phyloP scores from a whole-genome alignment of 2,888 invertebrate species.

The Odiellus spinosus region DNA sequence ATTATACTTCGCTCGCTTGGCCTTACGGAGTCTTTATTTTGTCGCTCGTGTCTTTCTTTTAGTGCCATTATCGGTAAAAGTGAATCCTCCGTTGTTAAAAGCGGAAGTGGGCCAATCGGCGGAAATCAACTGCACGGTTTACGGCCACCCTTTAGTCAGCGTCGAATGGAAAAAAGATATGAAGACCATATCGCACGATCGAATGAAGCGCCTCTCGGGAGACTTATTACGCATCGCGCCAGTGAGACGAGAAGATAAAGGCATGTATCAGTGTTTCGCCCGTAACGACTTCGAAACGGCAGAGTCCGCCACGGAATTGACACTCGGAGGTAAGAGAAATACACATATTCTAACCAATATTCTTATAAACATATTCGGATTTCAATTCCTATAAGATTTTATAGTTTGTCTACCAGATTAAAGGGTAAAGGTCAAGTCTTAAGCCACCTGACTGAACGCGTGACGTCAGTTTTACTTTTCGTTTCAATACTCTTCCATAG shows the following conservation, averaged over 20 bases:
- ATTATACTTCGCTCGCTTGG: no score
- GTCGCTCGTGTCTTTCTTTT: not conserved
- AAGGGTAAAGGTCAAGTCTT: no score
- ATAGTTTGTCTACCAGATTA: no score
- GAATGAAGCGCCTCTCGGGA: not conserved
- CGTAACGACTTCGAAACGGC: constrained; percentile 18
- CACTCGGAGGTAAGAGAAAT: constrained; percentile 9
- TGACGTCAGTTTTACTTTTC: no score
- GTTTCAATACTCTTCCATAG: no score
- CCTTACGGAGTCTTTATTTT: no score
- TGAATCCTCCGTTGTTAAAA: not conserved
- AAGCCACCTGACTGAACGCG: no score
- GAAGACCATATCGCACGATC: constrained; percentile 13
- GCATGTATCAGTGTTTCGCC: constrained; percentile 17
- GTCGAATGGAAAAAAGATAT: constrained; percentile 28
- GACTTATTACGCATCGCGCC: constrained; percentile 14
- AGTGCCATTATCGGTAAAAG: constrained; percentile 1
- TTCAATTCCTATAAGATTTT: no score
- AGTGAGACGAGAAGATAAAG: constrained; percentile 13
- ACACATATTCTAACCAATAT: no score
- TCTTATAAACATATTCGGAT: no score
- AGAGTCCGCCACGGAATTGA: constrained; percentile 10
- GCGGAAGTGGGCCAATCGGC: constrained; percentile 22
- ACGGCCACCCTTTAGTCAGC: constrained; percentile 24
- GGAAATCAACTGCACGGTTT: constrained; percentile 25